Evolutionary conservation across 1,140 invertebrate genomes (phyloP), one percentile per base, ranked within the genome.

Genomic region (Trichonephila clavata): DNA sequence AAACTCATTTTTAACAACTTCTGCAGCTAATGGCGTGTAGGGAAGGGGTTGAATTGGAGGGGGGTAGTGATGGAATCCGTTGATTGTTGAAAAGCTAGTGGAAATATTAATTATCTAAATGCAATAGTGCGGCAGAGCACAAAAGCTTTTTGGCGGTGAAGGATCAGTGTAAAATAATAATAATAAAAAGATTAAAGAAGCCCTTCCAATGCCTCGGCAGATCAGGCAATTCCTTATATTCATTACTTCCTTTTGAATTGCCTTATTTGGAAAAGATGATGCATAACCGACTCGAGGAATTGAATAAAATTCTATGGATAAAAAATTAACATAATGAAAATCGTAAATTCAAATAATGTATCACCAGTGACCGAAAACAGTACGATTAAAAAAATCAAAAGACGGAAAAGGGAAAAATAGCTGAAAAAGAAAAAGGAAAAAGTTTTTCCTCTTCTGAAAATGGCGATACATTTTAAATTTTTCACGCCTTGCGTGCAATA

Each of bases 381-480:
- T 93, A 77, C 92, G 92, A 93, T 93, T 93, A 88, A 81, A 93
- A 92, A 86, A 93, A 87, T 32, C 16, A 16, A 86, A 86, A 88
- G 59, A 92, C 57, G 59, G 86, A 84, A 84, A 65, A 83, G 57
- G 59, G 60, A 61, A 91, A 27, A 65, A 88, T 71, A 20, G 14
- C 20, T 63, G 20, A 20, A 71, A 81, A 90, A 81, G 81, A 20
- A 39, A 60, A 39, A 14, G 86, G 63, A 50, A 86, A 86, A 84
- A 57, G 14, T 77, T 60, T 89, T 71, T 24, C 21, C 21, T 57
- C 65, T 86, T 60, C 68, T 61, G 59, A 94, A 89, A 94, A 90
- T 89, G 81, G 93, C 93, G 93, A 94, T 94, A 94, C 93, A 94
- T 94, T 94, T 94, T 94, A 94, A 94, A 94, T 94, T 90, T 84